These are phyloP conservation scores for Halictus quadricinctus DNA, from an alignment of 2,888 invertebrate genomes.

Conservation along the genomic window DNA sequence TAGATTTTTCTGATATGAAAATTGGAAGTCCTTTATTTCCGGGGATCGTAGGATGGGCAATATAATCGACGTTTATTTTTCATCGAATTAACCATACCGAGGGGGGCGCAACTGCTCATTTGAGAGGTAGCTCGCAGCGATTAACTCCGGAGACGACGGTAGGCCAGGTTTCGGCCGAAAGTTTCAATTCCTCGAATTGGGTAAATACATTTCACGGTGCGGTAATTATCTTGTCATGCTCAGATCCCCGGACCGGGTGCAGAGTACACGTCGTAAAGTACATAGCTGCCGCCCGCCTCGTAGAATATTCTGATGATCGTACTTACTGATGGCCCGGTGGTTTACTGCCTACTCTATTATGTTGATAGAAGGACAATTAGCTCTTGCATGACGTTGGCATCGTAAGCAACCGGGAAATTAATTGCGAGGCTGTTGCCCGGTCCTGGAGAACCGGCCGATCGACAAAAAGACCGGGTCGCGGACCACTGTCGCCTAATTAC, in stretches of 20 bases:
- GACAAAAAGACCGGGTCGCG: constrained; percentile 27
- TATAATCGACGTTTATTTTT: background rate
- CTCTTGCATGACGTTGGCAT: constrained; percentile 46
- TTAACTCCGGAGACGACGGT: background rate
- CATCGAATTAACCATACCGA: background rate
- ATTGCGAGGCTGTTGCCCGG: constrained; percentile 35
- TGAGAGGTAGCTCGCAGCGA: background rate
- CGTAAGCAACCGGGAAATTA: constrained; percentile 53
- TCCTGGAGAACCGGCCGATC: background rate
- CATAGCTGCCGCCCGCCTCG: constrained; percentile 36
- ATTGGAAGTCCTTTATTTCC: background rate
- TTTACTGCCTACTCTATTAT: constrained; percentile 56
- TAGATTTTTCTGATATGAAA: background rate
- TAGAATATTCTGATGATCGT: constrained; percentile 55
- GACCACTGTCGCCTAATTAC: constrained; percentile 18
- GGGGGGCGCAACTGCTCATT: background rate
- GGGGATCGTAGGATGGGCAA: background rate
- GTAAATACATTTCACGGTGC: constrained; percentile 42
- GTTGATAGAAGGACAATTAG: constrained; percentile 60
- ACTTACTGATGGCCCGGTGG: constrained; percentile 53
- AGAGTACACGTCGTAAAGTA: constrained; percentile 50
- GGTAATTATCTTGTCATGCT: constrained; percentile 54
- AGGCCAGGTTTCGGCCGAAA: background rate
- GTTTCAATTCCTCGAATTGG: constrained; percentile 35
- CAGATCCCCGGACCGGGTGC: constrained; percentile 26